These are phyloP conservation scores for Drosophila sproati DNA, from an alignment of 1,140 invertebrate genomes.

Conservation along the genomic window DNA sequence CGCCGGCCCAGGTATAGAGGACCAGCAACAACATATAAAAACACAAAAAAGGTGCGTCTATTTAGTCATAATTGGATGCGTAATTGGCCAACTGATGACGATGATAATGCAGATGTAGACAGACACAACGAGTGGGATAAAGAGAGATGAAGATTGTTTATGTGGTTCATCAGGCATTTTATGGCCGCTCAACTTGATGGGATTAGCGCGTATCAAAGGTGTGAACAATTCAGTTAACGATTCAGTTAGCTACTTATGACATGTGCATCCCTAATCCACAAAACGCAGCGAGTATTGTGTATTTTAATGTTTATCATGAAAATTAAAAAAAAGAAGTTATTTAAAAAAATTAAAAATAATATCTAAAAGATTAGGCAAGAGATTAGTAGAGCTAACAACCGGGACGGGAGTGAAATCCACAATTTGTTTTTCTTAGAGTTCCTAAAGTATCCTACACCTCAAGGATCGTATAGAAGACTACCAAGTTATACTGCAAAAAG, in stretches of 20 bases:
- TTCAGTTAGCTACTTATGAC: not conserved
- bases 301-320: too few relatives aligned
- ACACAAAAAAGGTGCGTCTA: conserved; percentile 46
- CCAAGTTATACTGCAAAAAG: too few relatives aligned
- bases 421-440: too few relatives aligned
- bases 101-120: conserved; percentile 5
- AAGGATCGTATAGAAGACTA: too few relatives aligned
- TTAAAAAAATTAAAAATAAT: too few relatives aligned
- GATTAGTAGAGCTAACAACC: too few relatives aligned
- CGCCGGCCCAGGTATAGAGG: not conserved
- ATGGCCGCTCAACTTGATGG: not conserved
- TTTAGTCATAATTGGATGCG: conserved; percentile 53
- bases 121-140: not conserved
- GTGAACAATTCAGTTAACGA: not conserved
- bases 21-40: not conserved
- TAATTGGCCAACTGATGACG: conserved; percentile 44
- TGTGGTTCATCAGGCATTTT: conserved; percentile 4
- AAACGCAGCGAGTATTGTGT: too few relatives aligned
- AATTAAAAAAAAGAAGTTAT: too few relatives aligned
- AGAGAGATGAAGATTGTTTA: conserved; percentile 2
- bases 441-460: too few relatives aligned
- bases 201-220: not conserved
- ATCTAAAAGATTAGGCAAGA: too few relatives aligned
- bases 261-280: not conserved
- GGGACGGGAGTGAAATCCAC: too few relatives aligned